phyloP scores from a whole-genome alignment of 2,797 vertebrate species.

The Microcaecilia unicolor region DNA sequence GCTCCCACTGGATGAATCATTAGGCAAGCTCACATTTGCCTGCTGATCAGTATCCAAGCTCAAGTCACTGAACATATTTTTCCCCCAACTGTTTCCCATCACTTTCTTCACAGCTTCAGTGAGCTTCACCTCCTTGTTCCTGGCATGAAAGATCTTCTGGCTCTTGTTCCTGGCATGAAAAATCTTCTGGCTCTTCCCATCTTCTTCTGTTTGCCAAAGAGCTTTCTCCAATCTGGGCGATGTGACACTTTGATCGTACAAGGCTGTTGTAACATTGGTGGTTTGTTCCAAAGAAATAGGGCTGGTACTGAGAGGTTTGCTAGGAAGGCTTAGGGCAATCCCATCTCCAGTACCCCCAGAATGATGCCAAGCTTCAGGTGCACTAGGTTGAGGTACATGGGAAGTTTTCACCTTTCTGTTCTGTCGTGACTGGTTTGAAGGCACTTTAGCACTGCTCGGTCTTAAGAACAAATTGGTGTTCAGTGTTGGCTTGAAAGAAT shows the following conservation, averaged over 20 bases:
- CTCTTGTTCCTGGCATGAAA: conserved; percentile 17
- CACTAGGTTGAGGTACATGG: conserved; percentile 3
- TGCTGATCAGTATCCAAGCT: conserved; percentile 35
- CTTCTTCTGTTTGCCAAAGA: neutral
- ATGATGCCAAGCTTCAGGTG: conserved; percentile 12
- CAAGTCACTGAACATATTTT: conserved; percentile 4
- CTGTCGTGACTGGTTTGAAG: conserved; percentile 49
- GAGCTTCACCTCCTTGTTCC: conserved; percentile 28
- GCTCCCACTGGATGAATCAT: conserved; percentile 21
- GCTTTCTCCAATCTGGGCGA: conserved; percentile 12
- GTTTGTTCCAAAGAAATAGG: neutral
- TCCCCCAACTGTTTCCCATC: conserved; percentile 16
- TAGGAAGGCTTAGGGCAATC: neutral
- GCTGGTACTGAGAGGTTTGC: conserved; percentile 2
- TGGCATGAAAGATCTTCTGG: conserved; percentile 6
- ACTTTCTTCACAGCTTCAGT: conserved; percentile 40
- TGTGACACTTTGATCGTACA: conserved; percentile 1
- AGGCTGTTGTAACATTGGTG: conserved; percentile 12
- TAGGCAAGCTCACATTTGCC: conserved; percentile 28
- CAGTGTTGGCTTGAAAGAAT: conserved; percentile 40
- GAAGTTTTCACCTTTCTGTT: conserved; percentile 36
- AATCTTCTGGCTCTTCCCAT: conserved; percentile 4
- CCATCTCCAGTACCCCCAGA: conserved; percentile 20
- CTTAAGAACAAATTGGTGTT: conserved; percentile 40
- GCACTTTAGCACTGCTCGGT: conserved; percentile 66